phyloP scores from a whole-genome alignment of 2,888 invertebrate genomes.

The Campoplex capitator region DNA sequence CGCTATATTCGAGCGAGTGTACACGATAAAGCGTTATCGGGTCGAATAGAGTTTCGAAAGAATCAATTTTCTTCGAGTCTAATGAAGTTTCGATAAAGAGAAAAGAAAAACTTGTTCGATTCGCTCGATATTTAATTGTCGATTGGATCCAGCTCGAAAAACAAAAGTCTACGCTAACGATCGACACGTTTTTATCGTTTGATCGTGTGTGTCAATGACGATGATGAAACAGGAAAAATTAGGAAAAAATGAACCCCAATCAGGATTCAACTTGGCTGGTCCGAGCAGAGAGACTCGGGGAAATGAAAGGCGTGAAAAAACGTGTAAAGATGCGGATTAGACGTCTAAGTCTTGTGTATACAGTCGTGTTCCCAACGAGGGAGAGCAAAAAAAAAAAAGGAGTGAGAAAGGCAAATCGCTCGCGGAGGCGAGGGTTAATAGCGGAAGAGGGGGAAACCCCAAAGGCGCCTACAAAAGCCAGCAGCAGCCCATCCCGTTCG shows the following conservation, averaged over 20 bases:
- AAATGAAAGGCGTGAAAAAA: neutral
- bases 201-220: too few relatives aligned
- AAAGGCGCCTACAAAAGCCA: conserved; percentile 64
- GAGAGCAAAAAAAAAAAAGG: neutral
- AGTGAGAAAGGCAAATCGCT: neutral
- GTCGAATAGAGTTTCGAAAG: neutral
- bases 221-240: too few relatives aligned
- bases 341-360: neutral
- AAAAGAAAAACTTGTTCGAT: neutral
- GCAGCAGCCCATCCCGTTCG: conserved; percentile 22
- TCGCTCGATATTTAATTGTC: too few relatives aligned
- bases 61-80: neutral
- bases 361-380: neutral
- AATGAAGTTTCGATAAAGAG: neutral
- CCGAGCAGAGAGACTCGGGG: too few relatives aligned
- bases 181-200: too few relatives aligned
- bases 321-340: neutral
- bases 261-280: too few relatives aligned
- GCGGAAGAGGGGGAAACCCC: conserved; percentile 71
- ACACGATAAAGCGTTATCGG: neutral
- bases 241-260: too few relatives aligned
- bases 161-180: too few relatives aligned
- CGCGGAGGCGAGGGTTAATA: conserved; percentile 35
- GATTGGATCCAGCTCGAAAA: too few relatives aligned
- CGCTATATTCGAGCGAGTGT: neutral